Evolutionary conservation across 2,888 invertebrate genomes (phyloP), one percentile per base, ranked within the genome.

Genomic region (Malachius bipustulatus): DNA sequence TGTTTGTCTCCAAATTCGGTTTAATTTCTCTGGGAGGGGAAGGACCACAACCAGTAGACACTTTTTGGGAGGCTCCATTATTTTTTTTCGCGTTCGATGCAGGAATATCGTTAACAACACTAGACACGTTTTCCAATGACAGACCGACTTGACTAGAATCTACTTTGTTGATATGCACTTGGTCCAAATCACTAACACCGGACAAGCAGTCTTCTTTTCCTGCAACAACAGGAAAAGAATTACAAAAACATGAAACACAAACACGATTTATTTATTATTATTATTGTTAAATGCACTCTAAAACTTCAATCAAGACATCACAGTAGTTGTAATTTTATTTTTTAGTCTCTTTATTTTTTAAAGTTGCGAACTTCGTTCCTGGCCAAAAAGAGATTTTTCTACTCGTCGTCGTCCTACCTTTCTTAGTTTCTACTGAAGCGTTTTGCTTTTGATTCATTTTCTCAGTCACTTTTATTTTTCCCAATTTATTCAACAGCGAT

Each of bases 371-470:
- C 65, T 77, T 78, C 47, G 78, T 77, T 52, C 77, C 77, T 49
- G 76, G 76, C 66, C 77, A 76, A 71, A 79, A 80, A 51, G 78
- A 73, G 59, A 80, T 80, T 63, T 75, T 77, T 67, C 75, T 72
- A 58, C 66, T 67, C 62, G 70, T 69, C 77, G 66, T 67, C 62
- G 70, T 69, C 77, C 77, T 77, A 77, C 73, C 78, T 75, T 77
- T 72, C 64, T 69, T 67, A 49, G 52, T 28, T 57, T 63, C 59
- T 49, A 54, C 12, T 46, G 54, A 42, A 60, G 57, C 42, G 11
- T 45, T 48, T 27, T 49, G 49, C 11, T 46, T 36, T 19, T 6
- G 24, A 8, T 19, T n/a, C 24, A 8, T n/a, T n/a, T 43, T 19
- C 14, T 50, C 53, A n/a, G 44, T 30, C 10, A 51, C 45, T 32